Conservation (phyloP, 2,797 vertebrate genomes). For the Enteromius trimaculatus region DNA sequence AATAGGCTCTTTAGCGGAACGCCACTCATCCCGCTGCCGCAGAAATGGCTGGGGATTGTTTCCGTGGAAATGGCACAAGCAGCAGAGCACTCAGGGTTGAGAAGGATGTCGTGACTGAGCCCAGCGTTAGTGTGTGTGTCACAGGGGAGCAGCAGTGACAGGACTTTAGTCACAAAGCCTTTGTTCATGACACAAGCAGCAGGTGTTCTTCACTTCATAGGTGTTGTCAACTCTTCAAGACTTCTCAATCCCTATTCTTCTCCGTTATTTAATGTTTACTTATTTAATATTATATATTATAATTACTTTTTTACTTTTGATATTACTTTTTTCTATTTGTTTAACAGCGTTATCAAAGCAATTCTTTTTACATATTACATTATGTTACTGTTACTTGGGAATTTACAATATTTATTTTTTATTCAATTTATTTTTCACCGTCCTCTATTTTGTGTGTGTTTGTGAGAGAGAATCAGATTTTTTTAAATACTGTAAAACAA, state of each 20-base stretch:
- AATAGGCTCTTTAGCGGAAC: constrained; percentile 18
- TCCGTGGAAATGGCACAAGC: constrained; percentile 29
- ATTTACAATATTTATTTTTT: neutral
- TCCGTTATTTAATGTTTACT: neutral
- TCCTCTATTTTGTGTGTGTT: neutral
- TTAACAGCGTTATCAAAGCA: neutral
- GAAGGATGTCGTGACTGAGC: constrained; percentile 48
- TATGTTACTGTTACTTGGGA: neutral
- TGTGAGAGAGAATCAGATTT: neutral
- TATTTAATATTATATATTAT: neutral
- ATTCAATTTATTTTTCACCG: neutral
- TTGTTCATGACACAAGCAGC: constrained; percentile 27
- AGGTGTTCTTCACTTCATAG: constrained; percentile 27
- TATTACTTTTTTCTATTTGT: neutral
- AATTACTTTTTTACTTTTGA: neutral
- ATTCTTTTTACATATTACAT: neutral
- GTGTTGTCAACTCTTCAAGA: constrained; percentile 31
- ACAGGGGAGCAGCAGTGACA: constrained; percentile 19
- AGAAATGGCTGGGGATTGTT: constrained; percentile 37
- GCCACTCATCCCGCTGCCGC: neutral
- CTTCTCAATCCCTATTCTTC: neutral
- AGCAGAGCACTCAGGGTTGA: constrained; percentile 40
- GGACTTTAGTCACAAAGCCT: constrained; percentile 14
- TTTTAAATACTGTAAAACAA: neutral
- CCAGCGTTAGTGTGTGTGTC: neutral